Conservation (phyloP, 2,888 invertebrate genomes). For the Heliothis peltigera region DNA sequence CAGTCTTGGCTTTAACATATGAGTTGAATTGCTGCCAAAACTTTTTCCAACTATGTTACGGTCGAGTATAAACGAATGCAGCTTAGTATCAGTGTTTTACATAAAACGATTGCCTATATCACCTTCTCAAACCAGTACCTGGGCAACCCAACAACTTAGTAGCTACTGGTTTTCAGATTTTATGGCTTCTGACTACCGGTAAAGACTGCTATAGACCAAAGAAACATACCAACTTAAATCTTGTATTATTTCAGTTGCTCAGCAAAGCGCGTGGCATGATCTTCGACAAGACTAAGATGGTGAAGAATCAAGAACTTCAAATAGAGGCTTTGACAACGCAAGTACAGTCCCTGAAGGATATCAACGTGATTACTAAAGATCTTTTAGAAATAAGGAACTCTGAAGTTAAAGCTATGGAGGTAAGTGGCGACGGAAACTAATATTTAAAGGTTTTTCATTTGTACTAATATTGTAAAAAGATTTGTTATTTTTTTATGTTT, state of each 20-base stretch:
- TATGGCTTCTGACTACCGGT: background rate
- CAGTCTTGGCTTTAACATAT: no score
- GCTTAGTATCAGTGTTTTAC: no score
- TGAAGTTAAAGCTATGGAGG: conserved; percentile 94
- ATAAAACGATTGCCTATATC: no score
- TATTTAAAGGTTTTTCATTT: no score
- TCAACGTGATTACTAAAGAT: conserved; percentile 95
- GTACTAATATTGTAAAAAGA: no score
- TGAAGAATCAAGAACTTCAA: conserved; percentile 94
- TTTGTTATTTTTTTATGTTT: no score
- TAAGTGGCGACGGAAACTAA: conserved; percentile 59
- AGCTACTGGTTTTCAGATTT: no score
- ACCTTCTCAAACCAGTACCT: no score
- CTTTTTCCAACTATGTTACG: background rate
- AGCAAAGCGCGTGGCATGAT: conserved; percentile 92
- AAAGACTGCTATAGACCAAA: background rate
- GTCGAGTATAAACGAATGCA: no score
- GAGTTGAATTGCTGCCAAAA: background rate
- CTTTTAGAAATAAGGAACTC: conserved; percentile 94
- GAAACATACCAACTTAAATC: background rate
- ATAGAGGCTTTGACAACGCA: conserved; percentile 93
- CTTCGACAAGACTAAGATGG: conserved; percentile 93
- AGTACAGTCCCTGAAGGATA: conserved; percentile 94
- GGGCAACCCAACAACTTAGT: no score
- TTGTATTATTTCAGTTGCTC: conserved; percentile 84